Evolutionary conservation across 2,888 invertebrate genomes (phyloP), one percentile per base, ranked within the genome.

Genomic region (Crioceris asparagi): DNA sequence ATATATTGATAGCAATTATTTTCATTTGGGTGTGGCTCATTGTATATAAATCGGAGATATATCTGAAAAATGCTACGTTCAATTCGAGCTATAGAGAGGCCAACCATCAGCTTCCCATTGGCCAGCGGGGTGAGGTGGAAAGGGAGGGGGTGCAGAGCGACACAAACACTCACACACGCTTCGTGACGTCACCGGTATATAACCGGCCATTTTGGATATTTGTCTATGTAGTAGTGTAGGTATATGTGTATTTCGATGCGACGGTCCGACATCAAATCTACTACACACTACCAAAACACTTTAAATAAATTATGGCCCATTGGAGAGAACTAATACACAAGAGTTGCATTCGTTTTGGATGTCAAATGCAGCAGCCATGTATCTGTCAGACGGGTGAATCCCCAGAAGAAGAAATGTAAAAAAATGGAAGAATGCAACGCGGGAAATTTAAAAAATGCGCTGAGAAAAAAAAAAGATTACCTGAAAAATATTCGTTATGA

Each of bases 131-230:
- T 26, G 29, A 29, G 23, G 32, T 12, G 34, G 36, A 43, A 40
- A 37, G 46, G 48, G 48, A 42, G 23, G 36, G 35, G n/a, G n/a
- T n/a, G n/a, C n/a, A n/a, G n/a, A n/a, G n/a, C n/a, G n/a, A n/a
- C n/a, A n/a, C n/a, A n/a, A n/a, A n/a, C n/a, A n/a, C n/a, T n/a
- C n/a, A n/a, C n/a, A n/a, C n/a, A n/a, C n/a, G n/a, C n/a, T n/a
- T n/a, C 27, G 45, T 51, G 45, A 50, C 50, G 50, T 53, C 45
- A 46, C 41, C 26, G 33, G 43, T 48, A 46, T 39, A 48, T 47
- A 47, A 41, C 44, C 44, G 38, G 49, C 49, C 49, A 49, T 49
- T 47, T 49, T 49, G 49, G 41, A 44, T 45, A 44, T 46, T 47
- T 37, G 44, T 41, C 44, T 45, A 48, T 46, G 43, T 40, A 46